A percentile compares a stretch with the other conserved stretches of the same genome.
phyloP scores from a whole-genome alignment of 2,888 invertebrate species.

The Chloromyia formosa region DNA sequence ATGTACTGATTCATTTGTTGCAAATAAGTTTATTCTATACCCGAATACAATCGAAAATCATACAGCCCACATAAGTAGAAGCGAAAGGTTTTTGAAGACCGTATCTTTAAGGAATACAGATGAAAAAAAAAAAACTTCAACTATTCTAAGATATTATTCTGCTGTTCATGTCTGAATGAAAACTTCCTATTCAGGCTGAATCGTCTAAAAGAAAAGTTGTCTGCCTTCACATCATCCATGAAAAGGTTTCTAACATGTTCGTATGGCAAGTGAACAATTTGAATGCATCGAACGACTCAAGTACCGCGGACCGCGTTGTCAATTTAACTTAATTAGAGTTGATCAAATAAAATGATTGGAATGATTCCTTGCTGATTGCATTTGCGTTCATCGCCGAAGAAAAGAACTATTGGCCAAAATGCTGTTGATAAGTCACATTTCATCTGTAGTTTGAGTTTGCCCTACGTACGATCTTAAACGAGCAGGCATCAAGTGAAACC shows the following conservation, averaged over 20 bases:
- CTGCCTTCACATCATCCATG: neutral
- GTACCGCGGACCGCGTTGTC: slow-evolving; percentile 27
- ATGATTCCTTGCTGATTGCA: slow-evolving; percentile 44
- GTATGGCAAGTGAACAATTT: neutral
- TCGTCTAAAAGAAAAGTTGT: no score
- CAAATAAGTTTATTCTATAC: no score
- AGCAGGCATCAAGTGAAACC: neutral
- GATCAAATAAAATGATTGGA: slow-evolving; percentile 47
- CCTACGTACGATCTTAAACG: neutral
- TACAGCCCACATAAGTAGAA: no score
- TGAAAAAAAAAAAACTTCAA: no score
- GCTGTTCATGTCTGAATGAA: no score
- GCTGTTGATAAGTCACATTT: neutral
- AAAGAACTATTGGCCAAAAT: slow-evolving; percentile 16
- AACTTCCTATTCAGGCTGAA: no score
- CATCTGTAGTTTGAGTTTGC: neutral
- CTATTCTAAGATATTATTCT: no score
- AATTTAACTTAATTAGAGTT: slow-evolving; percentile 48
- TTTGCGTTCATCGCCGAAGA: slow-evolving; percentile 29
- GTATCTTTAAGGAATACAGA: no score
- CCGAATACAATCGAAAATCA: no score
- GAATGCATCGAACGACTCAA: neutral
- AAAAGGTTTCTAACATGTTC: neutral
- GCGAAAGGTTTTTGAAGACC: no score
- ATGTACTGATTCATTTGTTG: no score